Percentiles rank a stretch among this genome's conserved stretches.
These are phyloP conservation scores for Sesamia inferens DNA, from an alignment of 2,888 invertebrate genomes.

Conservation along the genomic window DNA sequence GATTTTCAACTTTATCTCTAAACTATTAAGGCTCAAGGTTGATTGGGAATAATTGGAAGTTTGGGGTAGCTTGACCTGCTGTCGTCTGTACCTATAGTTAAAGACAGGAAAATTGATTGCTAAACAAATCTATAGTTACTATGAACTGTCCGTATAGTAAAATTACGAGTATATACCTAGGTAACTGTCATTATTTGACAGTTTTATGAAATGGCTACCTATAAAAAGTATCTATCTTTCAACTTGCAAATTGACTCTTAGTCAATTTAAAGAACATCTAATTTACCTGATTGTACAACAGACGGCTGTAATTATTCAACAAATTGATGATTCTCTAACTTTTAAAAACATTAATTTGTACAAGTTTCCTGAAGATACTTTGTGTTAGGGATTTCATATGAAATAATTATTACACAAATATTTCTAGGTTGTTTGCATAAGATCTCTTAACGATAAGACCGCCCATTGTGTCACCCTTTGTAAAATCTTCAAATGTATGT, in stretches of 20 bases:
- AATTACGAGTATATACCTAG: too few relatives aligned
- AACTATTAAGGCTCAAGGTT: too few relatives aligned
- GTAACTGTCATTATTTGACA: neutral
- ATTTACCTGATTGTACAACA: neutral
- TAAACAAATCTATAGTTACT: neutral
- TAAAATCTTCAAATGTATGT: too few relatives aligned
- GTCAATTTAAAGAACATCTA: neutral
- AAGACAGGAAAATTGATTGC: neutral
- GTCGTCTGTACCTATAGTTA: neutral
- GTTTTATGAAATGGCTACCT: neutral
- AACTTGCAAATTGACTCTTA: neutral
- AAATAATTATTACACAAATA: slow-evolving; percentile 36
- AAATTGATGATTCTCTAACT: slow-evolving; percentile 26
- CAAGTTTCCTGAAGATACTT: slow-evolving; percentile 25
- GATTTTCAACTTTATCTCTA: too few relatives aligned
- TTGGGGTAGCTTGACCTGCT: too few relatives aligned
- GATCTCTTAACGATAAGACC: too few relatives aligned
- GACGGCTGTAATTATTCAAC: slow-evolving; percentile 5
- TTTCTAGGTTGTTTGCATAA: neutral
- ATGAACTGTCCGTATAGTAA: neutral
- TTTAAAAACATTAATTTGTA: slow-evolving; percentile 16
- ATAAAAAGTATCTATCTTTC: neutral
- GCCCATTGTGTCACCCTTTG: too few relatives aligned
- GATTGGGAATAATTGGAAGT: too few relatives aligned
- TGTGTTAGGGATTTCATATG: slow-evolving; percentile 8